Evolutionary conservation across 2,888 invertebrate species (phyloP), one percentile per base, ranked within the genome.

Genomic region (Agriopis marginaria): DNA sequence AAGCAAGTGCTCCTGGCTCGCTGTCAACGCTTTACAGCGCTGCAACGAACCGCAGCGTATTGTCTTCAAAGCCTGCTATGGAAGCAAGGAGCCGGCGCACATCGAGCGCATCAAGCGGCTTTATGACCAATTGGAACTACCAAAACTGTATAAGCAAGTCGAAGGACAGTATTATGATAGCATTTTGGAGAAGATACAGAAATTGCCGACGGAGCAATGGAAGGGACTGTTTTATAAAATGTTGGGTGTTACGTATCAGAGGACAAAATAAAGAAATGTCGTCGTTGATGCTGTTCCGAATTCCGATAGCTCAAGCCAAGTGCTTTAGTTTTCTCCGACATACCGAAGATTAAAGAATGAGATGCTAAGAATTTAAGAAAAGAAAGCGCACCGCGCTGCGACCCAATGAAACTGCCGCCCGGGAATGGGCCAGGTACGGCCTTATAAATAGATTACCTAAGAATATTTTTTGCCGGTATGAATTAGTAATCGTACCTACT

Each of bases 1-100:
- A 81, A 98, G 98, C 53, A 99, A 99, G 90, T 99, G 99, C 87
- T 96, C 98, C 0, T 99, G 99, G 99, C 91, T 98, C 49, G 96
- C 97, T 0, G 97, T 98, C 0, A 96, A 97, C 98, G 97, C 66
- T 40, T 94, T 98, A 73, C 96, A 97, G 86, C 95, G 96, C 58
- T 97, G 96, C 17, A 96, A 93, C 63, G 90, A 95, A 0, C 92
- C 95, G 6, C 97, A 98, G 80, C 95, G 95, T 66, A 73, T 76
- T 4, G 84, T 87, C 44, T 95, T 98, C 88, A 90, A 95, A 76
- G 95, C 96, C 68, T 96, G 96, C 86, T 98, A 98, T 82, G 98
- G 97, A 7, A 90, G 90, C 64, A 86, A 93, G 55, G 96, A 97
- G 77, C 93, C 95, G 0, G 95, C 95, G 23, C 96, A 97, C 75